Evolutionary conservation across 2,888 invertebrate genomes (phyloP).

Genomic region (Operophtera brumata): DNA sequence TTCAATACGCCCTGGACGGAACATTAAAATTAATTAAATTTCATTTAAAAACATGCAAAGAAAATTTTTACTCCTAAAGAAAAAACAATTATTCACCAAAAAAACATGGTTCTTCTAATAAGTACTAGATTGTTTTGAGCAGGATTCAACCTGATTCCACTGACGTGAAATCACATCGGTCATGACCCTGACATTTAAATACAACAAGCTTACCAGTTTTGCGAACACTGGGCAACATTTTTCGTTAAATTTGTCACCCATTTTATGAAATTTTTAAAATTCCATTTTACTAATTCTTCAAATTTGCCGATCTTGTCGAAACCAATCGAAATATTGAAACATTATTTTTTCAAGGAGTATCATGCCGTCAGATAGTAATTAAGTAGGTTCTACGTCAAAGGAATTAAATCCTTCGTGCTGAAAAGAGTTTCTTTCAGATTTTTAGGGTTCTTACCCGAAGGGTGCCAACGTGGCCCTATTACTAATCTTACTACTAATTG

Average conservation of each 20-base stretch:
- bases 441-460: too few relatives aligned
- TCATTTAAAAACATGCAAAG: neutral
- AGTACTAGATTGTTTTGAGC: too few relatives aligned
- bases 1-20: neutral
- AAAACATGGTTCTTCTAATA: neutral
- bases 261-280: constrained; percentile 15
- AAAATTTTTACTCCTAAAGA: too few relatives aligned
- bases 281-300: constrained; percentile 8
- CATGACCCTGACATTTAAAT: too few relatives aligned
- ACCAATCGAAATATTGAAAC: too few relatives aligned
- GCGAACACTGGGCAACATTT: constrained; percentile 26
- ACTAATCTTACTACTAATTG: too few relatives aligned
- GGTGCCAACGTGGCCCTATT: too few relatives aligned
- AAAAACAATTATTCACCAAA: too few relatives aligned
- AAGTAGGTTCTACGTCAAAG: neutral
- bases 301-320: neutral
- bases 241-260: constrained; percentile 25
- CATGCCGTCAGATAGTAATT: too few relatives aligned
- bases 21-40: neutral
- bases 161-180: too few relatives aligned
- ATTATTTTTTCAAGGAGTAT: neutral
- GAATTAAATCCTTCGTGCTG: neutral
- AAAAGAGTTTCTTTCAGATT: neutral
- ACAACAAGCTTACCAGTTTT: constrained; percentile 21
- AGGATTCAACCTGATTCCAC: neutral